phyloP scores from a whole-genome alignment of 2,888 invertebrate genomes.

The Gnatocerus cornutus region DNA sequence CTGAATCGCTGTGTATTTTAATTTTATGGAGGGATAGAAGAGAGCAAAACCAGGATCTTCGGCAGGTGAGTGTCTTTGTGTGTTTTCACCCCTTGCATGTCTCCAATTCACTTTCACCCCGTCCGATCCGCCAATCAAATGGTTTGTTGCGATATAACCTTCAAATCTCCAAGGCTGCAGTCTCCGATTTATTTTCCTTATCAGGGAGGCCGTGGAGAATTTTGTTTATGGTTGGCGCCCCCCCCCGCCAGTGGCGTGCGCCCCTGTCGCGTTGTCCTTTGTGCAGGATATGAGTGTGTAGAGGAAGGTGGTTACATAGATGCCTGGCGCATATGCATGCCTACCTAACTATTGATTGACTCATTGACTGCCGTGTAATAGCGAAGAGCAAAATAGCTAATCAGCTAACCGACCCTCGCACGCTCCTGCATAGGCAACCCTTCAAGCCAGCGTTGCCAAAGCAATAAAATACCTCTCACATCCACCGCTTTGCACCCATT shows the following conservation, averaged over 20 bases:
- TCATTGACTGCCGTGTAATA: conserved; percentile 60
- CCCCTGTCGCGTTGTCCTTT: conserved; percentile 22
- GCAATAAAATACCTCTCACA: conserved; percentile 27
- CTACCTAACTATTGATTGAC: conserved; percentile 63
- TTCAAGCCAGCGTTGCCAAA: conserved; percentile 9
- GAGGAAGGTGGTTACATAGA: conserved; percentile 51
- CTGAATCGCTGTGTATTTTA: conserved; percentile 60
- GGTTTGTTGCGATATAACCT: conserved; percentile 34
- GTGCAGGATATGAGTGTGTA: conserved; percentile 44
- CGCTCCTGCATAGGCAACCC: conserved; percentile 23
- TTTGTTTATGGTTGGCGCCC: background rate
- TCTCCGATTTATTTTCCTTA: conserved; percentile 9
- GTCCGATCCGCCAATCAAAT: conserved; percentile 25
- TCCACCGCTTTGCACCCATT: conserved; percentile 15
- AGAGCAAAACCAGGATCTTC: conserved; percentile 35
- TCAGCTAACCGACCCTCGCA: conserved; percentile 54
- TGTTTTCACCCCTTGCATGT: conserved; percentile 30
- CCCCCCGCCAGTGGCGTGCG: conserved; percentile 34
- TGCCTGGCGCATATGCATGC: conserved; percentile 61
- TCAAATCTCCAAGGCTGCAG: conserved; percentile 22
- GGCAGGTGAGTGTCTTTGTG: conserved; percentile 55
- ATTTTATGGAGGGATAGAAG: conserved; percentile 56
- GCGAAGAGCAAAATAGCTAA: conserved; percentile 60
- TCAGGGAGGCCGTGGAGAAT: conserved; percentile 1
- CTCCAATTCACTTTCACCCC: conserved; percentile 48